Evolutionary conservation across 2,888 invertebrate genomes (phyloP).

Genomic region (Embidobia sp.): DNA sequence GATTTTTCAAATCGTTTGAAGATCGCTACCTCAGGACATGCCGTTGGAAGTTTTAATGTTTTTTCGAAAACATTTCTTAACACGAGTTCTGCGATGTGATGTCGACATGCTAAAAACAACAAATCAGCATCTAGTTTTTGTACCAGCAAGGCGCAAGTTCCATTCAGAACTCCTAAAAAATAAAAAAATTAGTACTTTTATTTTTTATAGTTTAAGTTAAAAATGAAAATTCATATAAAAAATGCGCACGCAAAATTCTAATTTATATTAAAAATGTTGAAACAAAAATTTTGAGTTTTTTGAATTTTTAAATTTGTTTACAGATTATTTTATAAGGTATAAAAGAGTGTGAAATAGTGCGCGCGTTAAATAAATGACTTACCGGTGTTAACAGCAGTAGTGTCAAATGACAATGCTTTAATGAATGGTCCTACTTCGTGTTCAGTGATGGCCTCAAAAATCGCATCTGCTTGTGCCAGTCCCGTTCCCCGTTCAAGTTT

Average conservation of each 20-base stretch:
- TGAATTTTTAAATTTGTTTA: too few relatives aligned
- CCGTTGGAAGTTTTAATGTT: not conserved
- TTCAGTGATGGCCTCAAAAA: conserved; percentile 35
- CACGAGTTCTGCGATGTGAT: conserved; percentile 68
- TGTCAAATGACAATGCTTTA: conserved; percentile 68
- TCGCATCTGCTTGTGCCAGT: conserved; percentile 46
- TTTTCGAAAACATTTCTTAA: conserved; percentile 16
- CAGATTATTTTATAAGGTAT: too few relatives aligned
- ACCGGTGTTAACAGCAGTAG: conserved; percentile 46
- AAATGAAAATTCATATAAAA: not conserved
- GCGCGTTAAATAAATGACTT: not conserved
- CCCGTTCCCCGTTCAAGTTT: conserved; percentile 43
- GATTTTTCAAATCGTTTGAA: conserved; percentile 14
- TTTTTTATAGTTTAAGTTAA: not conserved
- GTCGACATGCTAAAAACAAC: conserved; percentile 68
- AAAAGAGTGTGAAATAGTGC: too few relatives aligned
- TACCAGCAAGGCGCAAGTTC: conserved; percentile 62
- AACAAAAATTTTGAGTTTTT: too few relatives aligned
- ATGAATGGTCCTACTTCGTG: conserved; percentile 51
- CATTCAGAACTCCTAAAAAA: conserved; percentile 65
- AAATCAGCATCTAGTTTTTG: conserved; percentile 62
- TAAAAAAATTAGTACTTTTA: not conserved
- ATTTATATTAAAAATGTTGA: not conserved
- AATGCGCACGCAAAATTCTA: not conserved
- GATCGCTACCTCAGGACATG: conserved; percentile 5